Base-by-base conservation (phyloP, 1,140 invertebrate species). In the Leptopilina clavipes region DNA sequence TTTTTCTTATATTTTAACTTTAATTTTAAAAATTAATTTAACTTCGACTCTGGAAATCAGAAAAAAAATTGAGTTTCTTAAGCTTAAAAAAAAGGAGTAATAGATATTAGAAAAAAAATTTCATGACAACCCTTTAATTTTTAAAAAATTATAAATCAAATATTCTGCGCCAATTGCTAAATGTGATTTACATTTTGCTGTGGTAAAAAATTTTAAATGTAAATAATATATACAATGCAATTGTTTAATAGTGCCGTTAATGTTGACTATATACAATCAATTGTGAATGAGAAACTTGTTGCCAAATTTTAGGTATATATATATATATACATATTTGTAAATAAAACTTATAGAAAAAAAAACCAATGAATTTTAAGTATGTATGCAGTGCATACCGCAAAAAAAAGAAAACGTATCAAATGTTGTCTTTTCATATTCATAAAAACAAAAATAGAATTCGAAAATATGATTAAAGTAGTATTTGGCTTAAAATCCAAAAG, bases 231-330 rank as follows among this genome's bases (percentile, higher is more conserved):
- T 59, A 59, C 54, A 65, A 65, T 22, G 10, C 48, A 65, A 65
- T 65, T 65, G 19, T 65, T 65, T 65, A 31, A 65, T 65, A 65
- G 25, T 37, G 59, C 59, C 59, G 59, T 65, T 65, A 65, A 65
- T 65, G 59, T 65, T 65, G 59, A 65, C 59, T 65, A 65, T 65
- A 65, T 65, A 65, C 59, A 65, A 65, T 65, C 59, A 65, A 65
- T 65, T 65, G 59, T 65, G 59, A 65, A 65, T 65, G 19, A 25
- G 25, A 31, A 65, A 65, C 59, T 65, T 65, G 59, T 65, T 65
- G 59, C 43, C 31, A 54, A 73, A 25, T 54, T 73, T 56, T 54
- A 52, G 31, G 54, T 65, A 70, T 19, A 65, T 59, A 31, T 40
- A 40, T 40, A 40, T 40, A 40, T 40, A 40, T 8, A 40, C 9